Percentiles rank a stretch among this genome's conserved stretches.
Conservation (phyloP, 2,888 invertebrate genomes). For the Chrysina gloriosa region DNA sequence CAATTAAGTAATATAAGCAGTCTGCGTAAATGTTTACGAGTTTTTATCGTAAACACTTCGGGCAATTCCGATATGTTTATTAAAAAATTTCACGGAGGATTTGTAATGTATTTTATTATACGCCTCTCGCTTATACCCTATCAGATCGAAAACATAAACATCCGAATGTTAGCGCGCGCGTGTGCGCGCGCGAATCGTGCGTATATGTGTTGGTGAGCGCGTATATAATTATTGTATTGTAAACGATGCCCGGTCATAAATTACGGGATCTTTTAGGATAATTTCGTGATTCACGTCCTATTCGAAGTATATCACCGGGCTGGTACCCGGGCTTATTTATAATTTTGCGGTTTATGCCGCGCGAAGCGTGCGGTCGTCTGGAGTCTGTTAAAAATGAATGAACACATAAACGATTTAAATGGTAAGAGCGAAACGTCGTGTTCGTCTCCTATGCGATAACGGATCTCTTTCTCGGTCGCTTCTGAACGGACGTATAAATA, state of each 20-base stretch:
- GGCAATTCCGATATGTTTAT: conserved; percentile 26
- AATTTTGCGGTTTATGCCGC: conserved; percentile 26
- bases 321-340: conserved; percentile 23
- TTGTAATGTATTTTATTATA: conserved; percentile 8
- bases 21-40: conserved; percentile 26
- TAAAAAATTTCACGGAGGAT: conserved; percentile 10
- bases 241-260: conserved; percentile 10
- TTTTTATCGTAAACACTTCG: conserved; percentile 5
- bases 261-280: conserved; percentile 19
- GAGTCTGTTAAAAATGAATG: neutral
- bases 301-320: conserved; percentile 19
- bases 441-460: neutral
- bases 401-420: neutral
- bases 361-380: conserved; percentile 1
- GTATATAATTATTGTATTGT: conserved; percentile 7
- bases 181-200: neutral
- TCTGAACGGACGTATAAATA: too few species aligned
- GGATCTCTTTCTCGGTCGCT: neutral
- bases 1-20: conserved; percentile 19
- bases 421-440: neutral
- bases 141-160: conserved; percentile 19
- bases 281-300: conserved; percentile 21
- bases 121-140: conserved; percentile 3
- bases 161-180: neutral
- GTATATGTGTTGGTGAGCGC: neutral